Conservation (phyloP, 2,888 invertebrate genomes). For the Colletes collaris region DNA sequence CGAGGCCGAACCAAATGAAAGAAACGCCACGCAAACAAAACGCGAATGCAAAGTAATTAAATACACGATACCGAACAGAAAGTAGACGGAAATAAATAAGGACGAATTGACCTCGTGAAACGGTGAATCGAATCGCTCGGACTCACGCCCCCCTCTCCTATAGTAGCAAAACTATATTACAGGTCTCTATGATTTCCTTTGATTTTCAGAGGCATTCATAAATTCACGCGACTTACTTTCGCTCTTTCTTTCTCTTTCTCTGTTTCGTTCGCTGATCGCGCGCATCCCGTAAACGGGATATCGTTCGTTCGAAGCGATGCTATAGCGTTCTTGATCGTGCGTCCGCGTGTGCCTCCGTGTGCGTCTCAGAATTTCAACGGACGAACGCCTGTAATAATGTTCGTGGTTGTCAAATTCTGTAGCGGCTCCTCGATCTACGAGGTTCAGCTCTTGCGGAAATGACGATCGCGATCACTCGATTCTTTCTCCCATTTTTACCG, state of each 20-base stretch:
- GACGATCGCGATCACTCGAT: not conserved
- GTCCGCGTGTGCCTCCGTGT: constrained; percentile 31
- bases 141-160: constrained; percentile 51
- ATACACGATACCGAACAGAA: constrained; percentile 33
- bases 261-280: constrained; percentile 2
- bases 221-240: constrained; percentile 28
- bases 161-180: constrained; percentile 67
- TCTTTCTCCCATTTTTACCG: too few species aligned
- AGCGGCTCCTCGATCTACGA: constrained; percentile 58
- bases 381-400: constrained; percentile 39
- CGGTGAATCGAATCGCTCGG: constrained; percentile 23
- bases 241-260: not conserved
- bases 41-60: constrained; percentile 38
- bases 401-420: constrained; percentile 13
- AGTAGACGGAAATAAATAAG: constrained; percentile 61
- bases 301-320: not conserved
- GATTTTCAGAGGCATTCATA: constrained; percentile 55
- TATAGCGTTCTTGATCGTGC: constrained; percentile 24
- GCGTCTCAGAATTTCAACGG: constrained; percentile 35
- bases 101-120: constrained; percentile 50
- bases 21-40: constrained; percentile 26
- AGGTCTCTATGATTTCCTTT: constrained; percentile 59
- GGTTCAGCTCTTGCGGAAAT: constrained; percentile 36
- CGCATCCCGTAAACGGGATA: constrained; percentile 5
- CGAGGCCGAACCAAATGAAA: constrained; percentile 27